Evolutionary conservation across 2,113 vertebrate species (phyloP).

Genomic region (Numenius arquata): DNA sequence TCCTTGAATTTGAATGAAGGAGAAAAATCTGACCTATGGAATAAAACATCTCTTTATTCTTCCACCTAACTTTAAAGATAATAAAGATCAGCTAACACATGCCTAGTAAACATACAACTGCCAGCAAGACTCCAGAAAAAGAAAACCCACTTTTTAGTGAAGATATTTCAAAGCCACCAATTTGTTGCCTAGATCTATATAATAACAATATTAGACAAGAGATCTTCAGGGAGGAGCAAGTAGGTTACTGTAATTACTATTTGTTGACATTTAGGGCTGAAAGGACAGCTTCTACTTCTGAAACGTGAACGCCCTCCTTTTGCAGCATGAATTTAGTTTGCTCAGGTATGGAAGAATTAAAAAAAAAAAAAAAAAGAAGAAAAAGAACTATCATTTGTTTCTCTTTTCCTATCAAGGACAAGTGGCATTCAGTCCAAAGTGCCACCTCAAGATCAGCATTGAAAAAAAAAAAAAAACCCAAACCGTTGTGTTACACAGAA

Average conservation of each 20-base stretch:
- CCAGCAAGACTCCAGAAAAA: neutral
- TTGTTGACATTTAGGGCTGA: neutral
- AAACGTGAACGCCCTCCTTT: neutral
- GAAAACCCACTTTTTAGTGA: neutral
- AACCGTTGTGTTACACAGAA: neutral
- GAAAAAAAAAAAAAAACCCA: neutral
- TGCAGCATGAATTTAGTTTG: neutral
- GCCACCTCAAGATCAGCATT: neutral
- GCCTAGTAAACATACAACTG: neutral
- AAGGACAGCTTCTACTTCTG: neutral
- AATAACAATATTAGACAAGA: neutral
- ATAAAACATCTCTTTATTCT: neutral
- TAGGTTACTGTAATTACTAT: neutral
- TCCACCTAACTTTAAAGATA: neutral
- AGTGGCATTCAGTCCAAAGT: neutral
- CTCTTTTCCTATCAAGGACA: neutral
- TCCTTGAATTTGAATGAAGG: neutral
- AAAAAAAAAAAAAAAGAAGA: neutral
- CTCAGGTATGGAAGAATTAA: neutral
- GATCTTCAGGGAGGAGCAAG: neutral
- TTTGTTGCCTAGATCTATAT: neutral
- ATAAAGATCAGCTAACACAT: neutral
- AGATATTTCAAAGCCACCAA: neutral
- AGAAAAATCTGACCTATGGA: neutral
- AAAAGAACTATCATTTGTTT: neutral